Evolutionary conservation across 64 coral and sea anemone genomes (phyloP).

Genomic region (Actinia tenebrosa): DNA sequence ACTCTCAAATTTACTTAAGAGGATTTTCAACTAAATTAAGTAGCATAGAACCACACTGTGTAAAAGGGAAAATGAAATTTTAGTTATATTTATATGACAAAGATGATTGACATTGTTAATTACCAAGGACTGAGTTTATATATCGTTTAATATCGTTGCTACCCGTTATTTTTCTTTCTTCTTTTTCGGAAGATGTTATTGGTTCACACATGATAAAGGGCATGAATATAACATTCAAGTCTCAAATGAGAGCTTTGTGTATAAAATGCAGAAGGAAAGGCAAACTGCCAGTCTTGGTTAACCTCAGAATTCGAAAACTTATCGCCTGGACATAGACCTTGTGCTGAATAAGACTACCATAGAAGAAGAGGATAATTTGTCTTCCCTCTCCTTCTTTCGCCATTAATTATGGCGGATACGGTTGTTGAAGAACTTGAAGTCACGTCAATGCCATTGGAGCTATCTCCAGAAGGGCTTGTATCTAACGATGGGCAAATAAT

Average conservation of each 20-base stretch:
- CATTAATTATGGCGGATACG: neutral
- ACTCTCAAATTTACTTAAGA: neutral
- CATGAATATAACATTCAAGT: neutral
- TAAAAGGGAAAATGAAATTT: neutral
- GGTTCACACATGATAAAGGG: neutral
- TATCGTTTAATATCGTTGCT: neutral
- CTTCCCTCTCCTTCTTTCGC: neutral
- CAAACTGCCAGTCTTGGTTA: constrained; percentile 21
- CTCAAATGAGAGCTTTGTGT: neutral
- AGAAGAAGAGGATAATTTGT: neutral
- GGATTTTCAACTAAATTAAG: neutral
- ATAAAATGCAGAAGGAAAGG: neutral
- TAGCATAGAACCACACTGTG: neutral
- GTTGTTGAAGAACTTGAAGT: neutral
- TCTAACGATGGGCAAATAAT: neutral
- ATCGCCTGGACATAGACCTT: neutral
- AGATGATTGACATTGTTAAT: neutral
- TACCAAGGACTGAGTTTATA: neutral
- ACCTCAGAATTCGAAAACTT: neutral
- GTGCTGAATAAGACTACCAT: neutral
- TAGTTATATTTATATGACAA: too few species aligned
- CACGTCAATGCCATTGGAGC: neutral
- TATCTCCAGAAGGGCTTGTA: constrained; percentile 3
- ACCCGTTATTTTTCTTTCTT: neutral
- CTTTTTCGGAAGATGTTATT: neutral